Base-by-base conservation (phyloP, 2,797 vertebrate genomes). In the Arnoldichthys spilopterus region DNA sequence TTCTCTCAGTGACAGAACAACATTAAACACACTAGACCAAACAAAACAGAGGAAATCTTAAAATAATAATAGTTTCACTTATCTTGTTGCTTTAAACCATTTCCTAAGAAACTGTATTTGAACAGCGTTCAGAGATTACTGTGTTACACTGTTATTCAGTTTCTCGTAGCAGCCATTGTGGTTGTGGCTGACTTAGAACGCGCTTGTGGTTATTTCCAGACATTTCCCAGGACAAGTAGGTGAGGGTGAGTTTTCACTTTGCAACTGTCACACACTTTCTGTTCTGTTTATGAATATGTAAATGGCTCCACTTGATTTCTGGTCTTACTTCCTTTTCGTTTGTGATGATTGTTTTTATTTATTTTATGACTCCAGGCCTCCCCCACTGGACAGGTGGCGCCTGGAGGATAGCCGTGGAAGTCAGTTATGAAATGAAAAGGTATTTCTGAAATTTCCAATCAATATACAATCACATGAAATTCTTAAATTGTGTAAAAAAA, bases 141-240 rank as follows among this genome's bases (percentile, higher is more conserved):
- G 49, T 32, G 22, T 24, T n/a, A 20, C 53, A 47, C 16, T 56
- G 51, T 47, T 4, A 56, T 7, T 58, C 40, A 13, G 7, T 24
- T 77, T 78, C 32, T 78, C 12, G 53, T 1, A n/a, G 18, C 22
- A 30, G 26, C 24, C 56, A 6, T 8, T 49, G 13, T 43, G 9
- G 54, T 40, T 71, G 45, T 53, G 56, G 16, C 40, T 59, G 12
- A 49, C 22, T 47, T 24, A 34, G 34, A 26, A 12, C 22, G 15
- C 51, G 28, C 67, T 62, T 77, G 56, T 77, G 67, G 76, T 62
- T 77, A 71, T 63, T 12, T 54, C 24, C 45, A 78, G 58, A 78
- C 4, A 7, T 24, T 78, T 72, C 24, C 58, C 67, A 72, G 76
- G 9, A 47, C 34, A 58, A 40, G 45, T 22, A 51, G 67, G 56